Base-by-base conservation (phyloP, 2,797 vertebrate species). In the Neopelma chrysocephalum region DNA sequence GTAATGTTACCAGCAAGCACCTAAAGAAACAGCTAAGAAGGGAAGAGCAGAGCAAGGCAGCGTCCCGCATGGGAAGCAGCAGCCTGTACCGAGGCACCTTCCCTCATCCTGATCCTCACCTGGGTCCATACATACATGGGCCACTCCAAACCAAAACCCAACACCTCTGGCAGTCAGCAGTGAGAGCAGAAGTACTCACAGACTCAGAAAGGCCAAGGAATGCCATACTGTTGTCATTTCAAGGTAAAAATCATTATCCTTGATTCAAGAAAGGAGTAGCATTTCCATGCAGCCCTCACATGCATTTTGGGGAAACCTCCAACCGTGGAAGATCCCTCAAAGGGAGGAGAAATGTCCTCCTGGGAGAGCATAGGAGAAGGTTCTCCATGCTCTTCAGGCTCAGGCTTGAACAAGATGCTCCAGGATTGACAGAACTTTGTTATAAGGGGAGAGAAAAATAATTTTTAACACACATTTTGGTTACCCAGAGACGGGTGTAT, bases 401-500 rank as follows among this genome's bases (percentile, higher is more conserved):
- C 31, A 27, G 11, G 31, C 32, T 71, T 83, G 60, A 71, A 51
- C 36, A 50, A 43, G 42, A 42, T 60, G 69, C 31, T 82, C 29
- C 65, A 47, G 25, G 15, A 81, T 27, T 2, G 4, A 38, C 16
- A 77, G 58, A 58, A 36, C 9, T 64, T 60, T 47, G 26, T 26
- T 40, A 57, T 11, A 43, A 73, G 14, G 10, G 29, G 87, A 90
- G 38, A 87, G n/a, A 25, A 2, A 42, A 54, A 32, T 25, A 34
- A 10, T 9, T 93, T 82, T 91, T 57, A 72, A 31, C 3, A 27
- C 6, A 21, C 3, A 12, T 62, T 71, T 42, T 73, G 4, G 12
- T 77, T 94, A 34, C 9, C 6, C 0, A 0, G 15, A 57, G 9
- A 38, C 1, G 5, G 50, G 17, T 47, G 22, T 20, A 18, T 48